Evolutionary conservation across 1,140 invertebrate species (phyloP), one percentile per base, ranked within the genome.

Genomic region (Sinonovacula constricta): DNA sequence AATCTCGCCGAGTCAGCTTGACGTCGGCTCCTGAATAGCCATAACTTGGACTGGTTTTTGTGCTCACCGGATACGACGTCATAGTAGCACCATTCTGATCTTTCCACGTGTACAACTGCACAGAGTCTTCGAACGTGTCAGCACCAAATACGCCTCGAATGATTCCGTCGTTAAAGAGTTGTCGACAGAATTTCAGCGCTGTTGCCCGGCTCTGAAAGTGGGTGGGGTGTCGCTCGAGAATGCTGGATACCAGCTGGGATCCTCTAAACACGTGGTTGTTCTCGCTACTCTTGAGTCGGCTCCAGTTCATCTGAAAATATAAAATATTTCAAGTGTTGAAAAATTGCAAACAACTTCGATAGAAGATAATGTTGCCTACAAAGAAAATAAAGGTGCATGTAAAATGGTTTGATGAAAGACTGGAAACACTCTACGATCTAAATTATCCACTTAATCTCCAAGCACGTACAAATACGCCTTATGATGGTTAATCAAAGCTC

Each of bases 111-210:
- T 88, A 90, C 53, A 88, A 71, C 33, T 88, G 84, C 18, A 85
- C 83, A 49, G 86, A 87, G 69, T 90, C 89, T 62, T 90, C 86
- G 77, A 90, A 90, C 45, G 71, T 66, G 22, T 57, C 72, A 31
- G 83, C 80, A 53, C 85, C 86, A 63, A 80, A 83, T 28, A 88
- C 82, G 65, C 88, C 87, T 60, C 54, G 69, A 54, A 90, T 83
- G 26, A 84, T 77, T n/a, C 89, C 86, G 26, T 83, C 81, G 5
- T 81, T 79, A 65, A 89, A 86, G 18, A 90, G 84, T 36, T 81
- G 74, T 59, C 80, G 80, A 45, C 85, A 86, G 59, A 88, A 86
- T 51, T 81, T 79, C 45, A 84, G 72, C 5, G 89, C 88, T 51
- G 74, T 66, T n/a, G 81, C 65, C n/a, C 89, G 74, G 34, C 66